A percentile compares a stretch with the other conserved stretches of the same genome.
Evolutionary conservation across 1,140 invertebrate genomes (phyloP).

Genomic region (Brachionus manjavacas): DNA sequence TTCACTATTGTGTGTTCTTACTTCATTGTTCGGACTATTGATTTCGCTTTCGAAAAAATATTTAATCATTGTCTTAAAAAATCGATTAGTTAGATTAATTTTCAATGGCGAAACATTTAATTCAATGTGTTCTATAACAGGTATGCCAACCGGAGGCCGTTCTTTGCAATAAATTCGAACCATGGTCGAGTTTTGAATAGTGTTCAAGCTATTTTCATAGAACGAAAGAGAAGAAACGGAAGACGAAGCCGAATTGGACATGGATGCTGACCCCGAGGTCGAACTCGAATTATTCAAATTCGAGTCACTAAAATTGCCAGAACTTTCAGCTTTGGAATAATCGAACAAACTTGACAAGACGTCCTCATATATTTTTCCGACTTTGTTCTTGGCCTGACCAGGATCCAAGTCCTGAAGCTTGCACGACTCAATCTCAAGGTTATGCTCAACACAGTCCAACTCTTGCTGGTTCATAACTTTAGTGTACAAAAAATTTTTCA

Average conservation of each 20-base stretch:
- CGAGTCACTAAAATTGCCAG: not conserved
- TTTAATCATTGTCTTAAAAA: slow-evolving; percentile 92
- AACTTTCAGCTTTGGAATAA: not conserved
- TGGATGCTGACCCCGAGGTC: not conserved
- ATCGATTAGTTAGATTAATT: slow-evolving; percentile 82
- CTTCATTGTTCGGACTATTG: slow-evolving; percentile 44
- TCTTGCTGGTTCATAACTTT: slow-evolving; percentile 29
- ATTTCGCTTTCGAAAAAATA: slow-evolving; percentile 96
- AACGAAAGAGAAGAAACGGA: not conserved
- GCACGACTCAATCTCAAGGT: slow-evolving; percentile 25
- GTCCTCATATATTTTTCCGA: not conserved
- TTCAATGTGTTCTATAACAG: slow-evolving; percentile 74
- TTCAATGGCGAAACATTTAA: slow-evolving; percentile 54
- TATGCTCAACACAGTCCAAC: slow-evolving; percentile 23
- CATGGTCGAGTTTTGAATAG: slow-evolving; percentile 1
- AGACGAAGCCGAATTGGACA: not conserved
- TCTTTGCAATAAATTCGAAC: slow-evolving; percentile 40
- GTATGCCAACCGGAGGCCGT: slow-evolving; percentile 77
- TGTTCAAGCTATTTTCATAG: not conserved
- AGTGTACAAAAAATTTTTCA: slow-evolving; percentile 85
- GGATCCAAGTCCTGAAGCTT: slow-evolving; percentile 6
- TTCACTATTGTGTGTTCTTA: not conserved
- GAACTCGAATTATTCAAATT: not conserved
- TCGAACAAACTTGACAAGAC: slow-evolving; percentile 10
- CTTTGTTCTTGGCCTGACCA: not conserved